These are phyloP conservation scores for Amblyjoppa fuscipennis DNA, from an alignment of 2,888 invertebrate species.

Conservation along the genomic window DNA sequence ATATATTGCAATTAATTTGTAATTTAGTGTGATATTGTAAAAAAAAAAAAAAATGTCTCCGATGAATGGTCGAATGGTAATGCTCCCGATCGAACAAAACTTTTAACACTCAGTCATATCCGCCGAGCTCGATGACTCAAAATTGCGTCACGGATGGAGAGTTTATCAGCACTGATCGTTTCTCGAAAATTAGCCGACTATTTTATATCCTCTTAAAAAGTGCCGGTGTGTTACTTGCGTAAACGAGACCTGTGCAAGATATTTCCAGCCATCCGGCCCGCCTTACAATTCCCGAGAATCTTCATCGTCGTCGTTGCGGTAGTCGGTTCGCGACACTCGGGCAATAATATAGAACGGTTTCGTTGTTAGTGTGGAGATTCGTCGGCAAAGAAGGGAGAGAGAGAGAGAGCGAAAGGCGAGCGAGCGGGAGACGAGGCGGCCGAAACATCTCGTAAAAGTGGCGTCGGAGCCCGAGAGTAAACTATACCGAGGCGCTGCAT, in stretches of 20 bases:
- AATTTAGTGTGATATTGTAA: too few species aligned
- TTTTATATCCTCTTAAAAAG: background rate
- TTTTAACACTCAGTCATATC: background rate
- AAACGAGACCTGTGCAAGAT: conserved; percentile 16
- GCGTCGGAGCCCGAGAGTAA: conserved; percentile 24
- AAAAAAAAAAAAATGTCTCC: too few species aligned
- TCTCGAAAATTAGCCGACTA: background rate
- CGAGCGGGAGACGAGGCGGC: conserved; percentile 3
- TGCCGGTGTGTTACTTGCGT: background rate
- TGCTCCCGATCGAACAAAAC: too few species aligned
- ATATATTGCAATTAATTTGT: too few species aligned
- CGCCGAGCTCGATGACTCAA: background rate
- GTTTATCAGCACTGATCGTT: background rate
- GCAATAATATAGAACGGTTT: conserved; percentile 79
- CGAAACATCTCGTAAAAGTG: conserved; percentile 42
- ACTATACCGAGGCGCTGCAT: background rate
- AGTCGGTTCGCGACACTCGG: conserved; percentile 72
- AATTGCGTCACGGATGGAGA: background rate
- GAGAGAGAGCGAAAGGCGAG: conserved; percentile 12
- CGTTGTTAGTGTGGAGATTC: conserved; percentile 79
- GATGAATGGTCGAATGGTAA: too few species aligned
- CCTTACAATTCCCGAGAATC: conserved; percentile 55
- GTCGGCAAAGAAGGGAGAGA: conserved; percentile 60
- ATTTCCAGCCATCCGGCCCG: background rate
- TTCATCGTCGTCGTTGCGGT: conserved; percentile 60